Percentiles rank a stretch among this genome's conserved stretches.
Conservation (phyloP, 2,888 invertebrate species). For the Rhingia rostrata region DNA sequence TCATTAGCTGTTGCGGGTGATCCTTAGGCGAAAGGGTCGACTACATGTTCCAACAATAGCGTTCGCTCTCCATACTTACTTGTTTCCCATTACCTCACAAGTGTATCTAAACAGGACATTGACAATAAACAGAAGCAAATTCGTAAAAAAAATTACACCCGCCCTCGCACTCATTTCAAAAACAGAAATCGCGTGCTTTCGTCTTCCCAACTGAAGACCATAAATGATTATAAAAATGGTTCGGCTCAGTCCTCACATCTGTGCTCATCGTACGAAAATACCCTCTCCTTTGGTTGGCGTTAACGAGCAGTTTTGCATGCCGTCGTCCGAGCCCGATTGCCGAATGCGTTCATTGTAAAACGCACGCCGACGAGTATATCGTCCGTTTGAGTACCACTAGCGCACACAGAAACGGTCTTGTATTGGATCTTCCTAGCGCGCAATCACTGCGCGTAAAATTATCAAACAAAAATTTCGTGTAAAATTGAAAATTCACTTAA, state of each 20-base stretch:
- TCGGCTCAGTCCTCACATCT: conserved; percentile 32
- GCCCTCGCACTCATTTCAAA: conserved; percentile 69
- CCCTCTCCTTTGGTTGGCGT: conserved; percentile 21
- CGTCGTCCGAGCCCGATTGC: background rate
- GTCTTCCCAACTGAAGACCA: conserved; percentile 9
- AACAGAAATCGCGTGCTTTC: conserved; percentile 4
- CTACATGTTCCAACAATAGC: no score
- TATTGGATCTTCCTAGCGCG: conserved; percentile 49
- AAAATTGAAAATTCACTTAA: conserved; percentile 73
- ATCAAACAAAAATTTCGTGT: conserved; percentile 52
- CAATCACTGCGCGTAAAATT: conserved; percentile 49
- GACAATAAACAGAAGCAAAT: conserved; percentile 77
- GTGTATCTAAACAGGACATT: conserved; percentile 67
- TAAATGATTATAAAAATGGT: conserved; percentile 43
- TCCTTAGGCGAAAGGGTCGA: no score
- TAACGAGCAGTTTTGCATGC: conserved; percentile 61
- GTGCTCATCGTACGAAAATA: conserved; percentile 26
- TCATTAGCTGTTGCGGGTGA: no score
- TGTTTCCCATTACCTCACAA: background rate
- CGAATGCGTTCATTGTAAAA: conserved; percentile 53
- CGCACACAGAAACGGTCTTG: conserved; percentile 37
- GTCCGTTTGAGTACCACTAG: conserved; percentile 44
- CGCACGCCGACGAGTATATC: conserved; percentile 33
- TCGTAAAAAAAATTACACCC: conserved; percentile 79
- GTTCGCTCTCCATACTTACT: no score